Evolutionary conservation across 2,113 vertebrate genomes (phyloP).

Genomic region (Capricornis sumatraensis): DNA sequence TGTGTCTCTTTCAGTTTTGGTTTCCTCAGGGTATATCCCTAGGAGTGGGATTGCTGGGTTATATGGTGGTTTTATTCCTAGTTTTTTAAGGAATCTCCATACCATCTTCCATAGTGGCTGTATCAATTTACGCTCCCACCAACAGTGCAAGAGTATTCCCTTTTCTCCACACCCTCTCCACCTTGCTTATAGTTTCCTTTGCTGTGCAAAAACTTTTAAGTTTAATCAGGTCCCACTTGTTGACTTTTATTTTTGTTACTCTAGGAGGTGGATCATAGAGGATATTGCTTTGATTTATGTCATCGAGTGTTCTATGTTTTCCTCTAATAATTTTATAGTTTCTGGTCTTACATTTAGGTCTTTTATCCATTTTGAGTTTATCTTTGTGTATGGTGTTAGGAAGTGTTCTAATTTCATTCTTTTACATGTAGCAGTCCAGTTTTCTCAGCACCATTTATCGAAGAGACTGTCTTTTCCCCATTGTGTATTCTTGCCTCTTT

Average conservation of each 20-base stretch:
- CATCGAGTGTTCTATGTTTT: neutral
- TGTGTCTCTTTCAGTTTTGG: neutral
- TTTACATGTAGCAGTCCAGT: neutral
- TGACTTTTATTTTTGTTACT: neutral
- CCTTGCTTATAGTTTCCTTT: neutral
- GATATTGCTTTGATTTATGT: neutral
- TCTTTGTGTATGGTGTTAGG: neutral
- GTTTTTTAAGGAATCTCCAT: neutral
- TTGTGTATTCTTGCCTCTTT: neutral
- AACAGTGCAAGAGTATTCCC: neutral
- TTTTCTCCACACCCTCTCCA: neutral
- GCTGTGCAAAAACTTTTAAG: neutral
- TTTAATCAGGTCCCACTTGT: neutral
- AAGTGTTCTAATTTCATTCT: neutral
- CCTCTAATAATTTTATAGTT: neutral
- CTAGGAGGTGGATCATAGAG: neutral
- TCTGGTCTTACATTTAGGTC: neutral
- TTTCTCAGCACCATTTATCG: neutral
- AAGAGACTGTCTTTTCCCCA: neutral
- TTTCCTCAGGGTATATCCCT: neutral
- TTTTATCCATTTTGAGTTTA: neutral
- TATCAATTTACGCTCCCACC: neutral
- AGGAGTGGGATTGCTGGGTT: neutral
- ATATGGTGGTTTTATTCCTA: neutral
- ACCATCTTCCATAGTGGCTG: neutral